These are phyloP conservation scores for Notocelia uddmanniana DNA, from an alignment of 2,888 invertebrate species.

Conservation along the genomic window DNA sequence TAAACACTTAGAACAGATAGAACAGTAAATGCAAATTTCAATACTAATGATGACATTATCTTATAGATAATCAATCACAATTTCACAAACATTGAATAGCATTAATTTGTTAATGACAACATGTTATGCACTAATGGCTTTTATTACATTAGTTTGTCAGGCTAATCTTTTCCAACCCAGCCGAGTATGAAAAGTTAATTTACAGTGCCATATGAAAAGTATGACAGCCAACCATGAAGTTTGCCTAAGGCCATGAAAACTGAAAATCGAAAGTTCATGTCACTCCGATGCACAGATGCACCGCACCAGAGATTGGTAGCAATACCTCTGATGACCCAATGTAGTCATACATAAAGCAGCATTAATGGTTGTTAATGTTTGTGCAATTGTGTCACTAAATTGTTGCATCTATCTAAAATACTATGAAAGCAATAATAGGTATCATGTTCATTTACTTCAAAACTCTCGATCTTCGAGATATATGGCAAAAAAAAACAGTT, in stretches of 20 bases:
- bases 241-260: not conserved
- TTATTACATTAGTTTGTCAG: not conserved
- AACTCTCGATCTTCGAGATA: no score
- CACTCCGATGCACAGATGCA: no score
- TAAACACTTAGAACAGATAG: conserved; percentile 22
- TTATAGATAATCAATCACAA: conserved; percentile 20
- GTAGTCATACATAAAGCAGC: not conserved
- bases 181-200: no score
- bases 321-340: not conserved
- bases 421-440: conserved; percentile 42
- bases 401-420: conserved; percentile 40
- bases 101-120: not conserved
- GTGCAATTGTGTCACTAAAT: conserved; percentile 15
- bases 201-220: not conserved
- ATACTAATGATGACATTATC: conserved; percentile 34
- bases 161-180: no score
- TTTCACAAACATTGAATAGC: conserved; percentile 9
- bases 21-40: conserved; percentile 44
- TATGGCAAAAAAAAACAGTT: no score
- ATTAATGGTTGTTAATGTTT: not conserved
- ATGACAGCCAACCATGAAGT: not conserved
- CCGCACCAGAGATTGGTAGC: no score
- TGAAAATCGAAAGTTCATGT: no score
- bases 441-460: no score
- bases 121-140: not conserved